Conservation (phyloP, 2,797 vertebrate species). For the Girardinus metallicus region DNA sequence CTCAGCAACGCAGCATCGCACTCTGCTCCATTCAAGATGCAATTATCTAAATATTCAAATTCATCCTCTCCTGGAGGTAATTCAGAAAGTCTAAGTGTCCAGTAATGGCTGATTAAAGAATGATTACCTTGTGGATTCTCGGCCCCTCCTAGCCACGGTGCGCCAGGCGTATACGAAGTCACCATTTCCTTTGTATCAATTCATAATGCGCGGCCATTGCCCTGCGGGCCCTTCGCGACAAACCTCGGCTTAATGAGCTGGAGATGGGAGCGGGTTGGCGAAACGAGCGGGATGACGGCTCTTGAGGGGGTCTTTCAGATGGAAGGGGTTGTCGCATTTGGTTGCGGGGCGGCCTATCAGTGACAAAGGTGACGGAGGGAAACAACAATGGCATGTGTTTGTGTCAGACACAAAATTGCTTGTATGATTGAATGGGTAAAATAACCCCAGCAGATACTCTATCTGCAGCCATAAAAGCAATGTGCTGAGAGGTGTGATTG, state of each 20-base stretch:
- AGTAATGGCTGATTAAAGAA: conserved; percentile 50
- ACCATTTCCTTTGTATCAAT: conserved; percentile 66
- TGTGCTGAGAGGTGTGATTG: conserved; percentile 59
- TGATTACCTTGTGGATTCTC: conserved; percentile 58
- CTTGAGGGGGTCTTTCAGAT: conserved; percentile 61
- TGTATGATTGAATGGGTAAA: conserved; percentile 48
- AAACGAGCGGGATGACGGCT: conserved; percentile 34
- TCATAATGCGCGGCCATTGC: conserved; percentile 61
- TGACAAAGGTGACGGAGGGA: conserved; percentile 62
- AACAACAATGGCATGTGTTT: conserved; percentile 40
- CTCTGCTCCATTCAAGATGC: conserved; percentile 22
- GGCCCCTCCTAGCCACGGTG: not conserved
- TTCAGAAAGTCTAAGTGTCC: conserved; percentile 41
- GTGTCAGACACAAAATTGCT: conserved; percentile 33
- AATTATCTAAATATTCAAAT: conserved; percentile 58
- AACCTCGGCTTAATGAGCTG: conserved; percentile 64
- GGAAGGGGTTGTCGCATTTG: conserved; percentile 56
- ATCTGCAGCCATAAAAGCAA: conserved; percentile 42
- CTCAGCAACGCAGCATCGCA: conserved; percentile 23
- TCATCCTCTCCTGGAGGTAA: conserved; percentile 33
- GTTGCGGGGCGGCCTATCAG: conserved; percentile 51
- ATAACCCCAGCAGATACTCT: conserved; percentile 39
- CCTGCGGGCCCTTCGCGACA: conserved; percentile 60
- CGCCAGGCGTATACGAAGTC: conserved; percentile 41
- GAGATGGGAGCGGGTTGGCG: conserved; percentile 37